These are phyloP conservation scores for Tortrix viridana DNA, from an alignment of 2,888 invertebrate species.

Conservation along the genomic window DNA sequence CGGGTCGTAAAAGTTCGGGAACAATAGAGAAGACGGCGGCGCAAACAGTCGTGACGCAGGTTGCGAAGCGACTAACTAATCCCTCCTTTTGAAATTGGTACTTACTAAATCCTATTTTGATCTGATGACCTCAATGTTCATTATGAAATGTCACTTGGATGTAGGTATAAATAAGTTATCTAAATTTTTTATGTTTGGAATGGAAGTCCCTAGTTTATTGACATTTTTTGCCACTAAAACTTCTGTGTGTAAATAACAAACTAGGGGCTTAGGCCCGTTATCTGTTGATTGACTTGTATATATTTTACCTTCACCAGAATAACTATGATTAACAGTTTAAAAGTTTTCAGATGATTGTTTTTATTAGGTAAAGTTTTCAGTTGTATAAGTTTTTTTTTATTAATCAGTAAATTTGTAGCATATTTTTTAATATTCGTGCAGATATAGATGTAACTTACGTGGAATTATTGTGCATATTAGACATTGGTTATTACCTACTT, in stretches of 20 bases:
- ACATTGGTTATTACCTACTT: slow-evolving; percentile 15
- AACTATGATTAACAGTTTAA: slow-evolving; percentile 66
- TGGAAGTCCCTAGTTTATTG: no score
- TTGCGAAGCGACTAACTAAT: no score
- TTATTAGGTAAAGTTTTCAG: slow-evolving; percentile 77
- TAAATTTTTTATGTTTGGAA: no score
- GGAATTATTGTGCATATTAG: slow-evolving; percentile 12
- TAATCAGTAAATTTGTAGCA: slow-evolving; percentile 28
- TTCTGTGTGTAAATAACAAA: slow-evolving; percentile 57
- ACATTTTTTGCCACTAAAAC: no score
- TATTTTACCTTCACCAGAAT: slow-evolving; percentile 63
- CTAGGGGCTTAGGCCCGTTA: slow-evolving; percentile 75
- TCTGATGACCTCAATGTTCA: no score
- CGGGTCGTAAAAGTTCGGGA: no score
- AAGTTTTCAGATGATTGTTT: slow-evolving; percentile 82
- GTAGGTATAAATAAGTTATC: no score
- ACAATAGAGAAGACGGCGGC: no score
- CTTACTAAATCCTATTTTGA: no score
- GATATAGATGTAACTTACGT: slow-evolving; percentile 37
- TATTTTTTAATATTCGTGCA: slow-evolving; percentile 21
- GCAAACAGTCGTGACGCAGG: no score
- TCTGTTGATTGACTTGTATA: slow-evolving; percentile 58
- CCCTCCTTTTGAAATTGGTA: no score
- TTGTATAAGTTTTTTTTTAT: slow-evolving; percentile 60
- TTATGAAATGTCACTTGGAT: no score